Evolutionary conservation across 2,113 vertebrate genomes (phyloP), one percentile per base, ranked within the genome.

Genomic region (Pontoporia blainvillei): DNA sequence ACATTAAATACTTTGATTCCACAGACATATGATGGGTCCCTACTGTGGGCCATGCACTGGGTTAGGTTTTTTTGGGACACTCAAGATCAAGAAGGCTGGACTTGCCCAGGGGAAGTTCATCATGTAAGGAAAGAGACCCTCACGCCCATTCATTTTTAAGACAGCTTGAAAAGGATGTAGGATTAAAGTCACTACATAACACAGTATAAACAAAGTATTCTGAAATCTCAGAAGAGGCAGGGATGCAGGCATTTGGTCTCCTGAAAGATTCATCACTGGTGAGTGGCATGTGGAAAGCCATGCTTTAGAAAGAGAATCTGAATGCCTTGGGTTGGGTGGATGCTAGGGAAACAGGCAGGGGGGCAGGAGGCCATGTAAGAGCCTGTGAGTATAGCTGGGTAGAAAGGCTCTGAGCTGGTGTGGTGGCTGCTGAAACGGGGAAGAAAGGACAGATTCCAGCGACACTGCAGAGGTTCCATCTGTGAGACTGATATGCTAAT

Each of bases 401-500:
- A 76, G 59, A 81, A 81, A 71, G 69, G 46, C 36, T 57, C 62
- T 61, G 86, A 95, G 71, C 91, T 91, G 76, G 91, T 69, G 66
- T 64, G 73, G 69, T 69, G 61, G 54, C 93, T 97, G 76, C 36
- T 95, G 64, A 41, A 88, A 93, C 8, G 54, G 64, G 49, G 39
- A 89, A 31, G 64, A 84, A 57, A 91, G 69, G 44, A 66, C 25
- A 44, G 79, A 91, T 86, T 78, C 78, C 79, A 93, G 86, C 39
- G 44, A 91, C 31, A 46, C 4, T 29, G 64, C 62, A 64, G 82
- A 95, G 59, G 78, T 90, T 82, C 78, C 72, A 86, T 86, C 96
- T 93, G 82, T 59, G 94, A 94, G 72, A 66, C 90, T 18, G 18
- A 95, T 69, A 85, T 78, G 78, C 93, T 96, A 94, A 96, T 76